These are phyloP conservation scores for Enteromius trimaculatus DNA, from an alignment of 2,797 vertebrate species.

Conservation along the genomic window DNA sequence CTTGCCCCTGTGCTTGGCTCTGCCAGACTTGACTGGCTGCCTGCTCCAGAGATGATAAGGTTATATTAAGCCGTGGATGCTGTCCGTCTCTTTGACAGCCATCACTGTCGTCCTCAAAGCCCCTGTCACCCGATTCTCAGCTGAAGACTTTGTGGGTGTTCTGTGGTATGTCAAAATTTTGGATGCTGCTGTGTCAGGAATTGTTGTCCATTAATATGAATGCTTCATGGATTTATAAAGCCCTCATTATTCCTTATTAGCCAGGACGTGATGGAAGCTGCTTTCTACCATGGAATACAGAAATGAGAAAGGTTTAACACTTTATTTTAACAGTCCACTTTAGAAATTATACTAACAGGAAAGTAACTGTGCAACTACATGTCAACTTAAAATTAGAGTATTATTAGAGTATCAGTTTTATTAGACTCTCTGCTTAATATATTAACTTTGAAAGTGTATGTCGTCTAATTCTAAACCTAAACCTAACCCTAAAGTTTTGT, in stretches of 20 bases:
- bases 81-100: conserved; percentile 48
- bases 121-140: conserved; percentile 15
- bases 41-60: conserved; percentile 35
- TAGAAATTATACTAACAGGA: too few relatives aligned
- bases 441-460: too few relatives aligned
- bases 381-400: too few relatives aligned
- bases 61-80: conserved; percentile 35
- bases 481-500: too few relatives aligned
- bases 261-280: not conserved
- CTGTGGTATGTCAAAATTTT: not conserved
- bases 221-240: not conserved
- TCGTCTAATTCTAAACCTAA: too few relatives aligned
- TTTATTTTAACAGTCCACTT: too few relatives aligned
- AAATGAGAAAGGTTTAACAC: not conserved
- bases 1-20: conserved; percentile 18
- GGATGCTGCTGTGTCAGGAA: not conserved
- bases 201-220: not conserved
- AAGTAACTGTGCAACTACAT: too few relatives aligned
- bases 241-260: conserved; percentile 8
- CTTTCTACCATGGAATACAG: not conserved
- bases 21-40: conserved; percentile 15
- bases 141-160: conserved; percentile 13
- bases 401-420: too few relatives aligned
- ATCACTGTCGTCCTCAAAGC: conserved; percentile 28
- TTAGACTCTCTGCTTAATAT: too few relatives aligned